Base-by-base conservation (phyloP, 1,140 invertebrate species). In the Acarapis woodi region DNA sequence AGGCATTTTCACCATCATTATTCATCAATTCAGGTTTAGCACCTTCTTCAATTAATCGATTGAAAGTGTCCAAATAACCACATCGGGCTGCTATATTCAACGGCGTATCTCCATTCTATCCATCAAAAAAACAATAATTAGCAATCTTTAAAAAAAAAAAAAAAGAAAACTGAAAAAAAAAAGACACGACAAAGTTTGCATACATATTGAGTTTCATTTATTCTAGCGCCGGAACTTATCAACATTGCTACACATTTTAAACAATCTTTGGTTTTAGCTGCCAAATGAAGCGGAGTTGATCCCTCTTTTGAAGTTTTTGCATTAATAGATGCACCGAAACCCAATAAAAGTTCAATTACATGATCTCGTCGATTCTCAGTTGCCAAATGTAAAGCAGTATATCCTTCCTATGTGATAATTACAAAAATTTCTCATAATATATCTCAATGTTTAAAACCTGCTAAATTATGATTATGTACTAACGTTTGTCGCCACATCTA, bases 301-400 rank as follows among this genome's bases (percentile, higher is more conserved):
- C 71, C 45, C 6, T 62, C 57, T 47, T 51, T 46, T 48, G 61
- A 61, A 56, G 71, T 87, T 54, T 82, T 69, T 2, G 93, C 71
- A 55, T 96, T 82, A 3, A 97, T 83, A 53, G 93, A 76, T 3
- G 90, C 88, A 21, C 90, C 88, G 52, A 76, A 88, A 4, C 90
- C 90, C 1, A 97, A 59, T 19, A 97, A 58, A 1, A 82, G 87
- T 60, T 97, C 88, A n/a, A 97, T 88, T 4, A 94, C 85, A 19
- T 73, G 67, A 6, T 87, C 82, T 53, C 93, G 88, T 39, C 77
- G 75, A 26, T 74, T 78, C 57, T 94, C 78, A 2, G 96, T 87
- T n/a, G 87, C 88, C 46, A 96, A 79, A 51, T 97, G 90, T 0
- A 99, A 60, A 12, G 90, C 83, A 18, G 90, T 96, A 53, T 85